Evolutionary conservation across 2,113 vertebrate species (phyloP).

Genomic region (Pedionomus torquatus): DNA sequence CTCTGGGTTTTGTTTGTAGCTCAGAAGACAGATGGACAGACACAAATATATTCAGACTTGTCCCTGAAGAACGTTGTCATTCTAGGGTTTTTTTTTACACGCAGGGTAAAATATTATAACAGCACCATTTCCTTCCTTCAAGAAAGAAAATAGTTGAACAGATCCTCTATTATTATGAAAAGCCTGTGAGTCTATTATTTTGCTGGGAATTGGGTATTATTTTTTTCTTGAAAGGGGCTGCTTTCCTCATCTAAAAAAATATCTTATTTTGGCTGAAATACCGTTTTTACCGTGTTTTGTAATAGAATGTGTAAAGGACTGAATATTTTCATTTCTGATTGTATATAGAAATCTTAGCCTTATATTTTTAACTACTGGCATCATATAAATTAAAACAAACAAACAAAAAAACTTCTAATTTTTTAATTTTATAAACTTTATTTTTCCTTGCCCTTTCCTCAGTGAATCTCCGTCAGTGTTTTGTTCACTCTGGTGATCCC

Average conservation of each 20-base stretch:
- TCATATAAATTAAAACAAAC: not conserved
- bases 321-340: not conserved
- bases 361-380: not conserved
- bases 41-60: not conserved
- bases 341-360: not conserved
- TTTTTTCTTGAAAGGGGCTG: not conserved
- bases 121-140: not conserved
- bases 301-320: not conserved
- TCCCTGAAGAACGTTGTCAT: not conserved
- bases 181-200: not conserved
- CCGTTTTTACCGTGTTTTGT: not conserved
- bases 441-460: not conserved
- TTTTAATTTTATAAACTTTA: not conserved
- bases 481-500: not conserved
- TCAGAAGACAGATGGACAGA: not conserved
- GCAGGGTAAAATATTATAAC: slow-evolving; percentile 5
- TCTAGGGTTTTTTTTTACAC: not conserved
- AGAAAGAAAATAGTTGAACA: slow-evolving; percentile 16
- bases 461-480: not conserved
- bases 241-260: not conserved
- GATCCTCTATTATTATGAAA: not conserved
- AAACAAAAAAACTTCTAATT: not conserved
- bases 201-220: not conserved
- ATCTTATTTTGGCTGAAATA: not conserved
- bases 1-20: not conserved